Evolutionary conservation across 1,140 invertebrate species (phyloP).

Genomic region (Ctenoplectra terminalis): DNA sequence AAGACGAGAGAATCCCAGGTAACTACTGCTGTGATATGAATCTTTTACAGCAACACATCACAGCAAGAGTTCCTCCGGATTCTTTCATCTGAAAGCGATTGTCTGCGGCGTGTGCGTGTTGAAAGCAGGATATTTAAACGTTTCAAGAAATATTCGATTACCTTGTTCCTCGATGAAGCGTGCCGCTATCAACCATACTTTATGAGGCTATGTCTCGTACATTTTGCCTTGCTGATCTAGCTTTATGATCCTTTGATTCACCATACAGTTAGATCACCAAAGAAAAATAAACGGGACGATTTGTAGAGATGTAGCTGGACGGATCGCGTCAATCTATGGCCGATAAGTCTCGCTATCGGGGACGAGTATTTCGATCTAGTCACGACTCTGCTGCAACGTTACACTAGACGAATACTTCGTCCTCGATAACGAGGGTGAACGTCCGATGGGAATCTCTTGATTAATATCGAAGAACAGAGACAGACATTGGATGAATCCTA

Average conservation of each 20-base stretch:
- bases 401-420: constrained; percentile 78
- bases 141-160: background rate
- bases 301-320: background rate
- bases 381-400: constrained; percentile 76
- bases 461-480: constrained; percentile 33
- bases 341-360: constrained; percentile 54
- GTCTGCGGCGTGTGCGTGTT: background rate
- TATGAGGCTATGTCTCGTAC: constrained; percentile 70
- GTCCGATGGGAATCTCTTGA: background rate
- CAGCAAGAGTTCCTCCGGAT: constrained; percentile 82
- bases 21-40: constrained; percentile 85
- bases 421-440: constrained; percentile 57
- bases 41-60: constrained; percentile 78
- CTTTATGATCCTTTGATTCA: constrained; percentile 84
- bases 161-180: background rate
- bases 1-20: constrained; percentile 76
- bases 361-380: constrained; percentile 84
- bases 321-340: background rate
- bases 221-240: constrained; percentile 85
- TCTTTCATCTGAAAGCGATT: constrained; percentile 48
- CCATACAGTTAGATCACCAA: constrained; percentile 87
- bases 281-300: constrained; percentile 79
- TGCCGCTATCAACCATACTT: background rate
- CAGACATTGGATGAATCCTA: constrained; percentile 76
- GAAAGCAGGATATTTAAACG: background rate